Evolutionary conservation across 2,113 vertebrate species (phyloP), one percentile per base, ranked within the genome.

Genomic region (Neoarius graeffei): DNA sequence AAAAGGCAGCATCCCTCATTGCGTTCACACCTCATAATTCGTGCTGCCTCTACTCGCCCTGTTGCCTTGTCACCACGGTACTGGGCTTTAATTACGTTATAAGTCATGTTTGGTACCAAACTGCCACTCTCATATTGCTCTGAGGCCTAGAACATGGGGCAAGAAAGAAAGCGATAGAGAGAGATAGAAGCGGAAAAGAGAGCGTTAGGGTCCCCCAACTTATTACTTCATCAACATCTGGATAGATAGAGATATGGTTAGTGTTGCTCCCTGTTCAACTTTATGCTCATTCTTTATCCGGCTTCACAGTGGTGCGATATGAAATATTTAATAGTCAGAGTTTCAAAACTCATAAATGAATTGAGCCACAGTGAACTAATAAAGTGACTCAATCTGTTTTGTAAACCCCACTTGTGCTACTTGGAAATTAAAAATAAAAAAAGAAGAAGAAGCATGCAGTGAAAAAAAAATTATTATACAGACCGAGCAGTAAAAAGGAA

Each of bases 101-200:
- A 95, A 95, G 94, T 95, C 93, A 94, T 92, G 92, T 91, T 92
- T 95, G 94, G 93, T 94, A 95, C 93, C 91, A 91, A 94, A 93
- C 93, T 94, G 93, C 94, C 93, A 93, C 94, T 7, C 30, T 90
- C 25, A 62, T 86, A 86, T 74, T 77, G 74, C 86, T 85, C 67
- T 2, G 81, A 87, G 89, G 85, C 87, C 79, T 48, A 35, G 25
- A 89, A 88, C 25, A 86, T n/a, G 71, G 6, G 2, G 23, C 48
- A 83, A 25, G 60, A 83, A 69, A 50, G 56, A 62, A 30, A 91
- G 90, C 93, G 89, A 92, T 52, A 27, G 48, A 86, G 84, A 52
- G 57, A 86, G 48, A 91, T 91, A 93, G 90, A 91, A 92, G 90
- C 88, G 89, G 88, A 91, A 91, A 90, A 89, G 23, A 91, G 91